Conservation (phyloP, 1,140 invertebrate species). For the Tetraneura akinire region DNA sequence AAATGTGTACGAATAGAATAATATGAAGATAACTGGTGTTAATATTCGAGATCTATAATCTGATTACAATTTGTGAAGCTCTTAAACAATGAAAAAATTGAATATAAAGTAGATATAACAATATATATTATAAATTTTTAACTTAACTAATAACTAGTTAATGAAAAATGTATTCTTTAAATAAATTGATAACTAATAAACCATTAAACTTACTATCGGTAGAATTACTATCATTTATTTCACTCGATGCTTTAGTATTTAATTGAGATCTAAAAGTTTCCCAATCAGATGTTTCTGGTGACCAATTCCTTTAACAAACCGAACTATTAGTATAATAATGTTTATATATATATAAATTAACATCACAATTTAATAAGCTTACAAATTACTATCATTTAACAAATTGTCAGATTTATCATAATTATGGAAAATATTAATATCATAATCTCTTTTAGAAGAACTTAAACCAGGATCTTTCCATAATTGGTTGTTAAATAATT, state of each 20-base stretch:
- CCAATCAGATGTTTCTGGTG: constrained; percentile 45
- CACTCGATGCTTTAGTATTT: constrained; percentile 35
- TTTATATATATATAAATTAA: too few species aligned
- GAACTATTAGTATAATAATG: too few species aligned
- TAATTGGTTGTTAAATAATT: constrained; percentile 15
- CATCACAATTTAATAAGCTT: background rate
- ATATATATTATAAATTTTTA: too few species aligned
- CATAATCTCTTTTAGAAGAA: constrained; percentile 6
- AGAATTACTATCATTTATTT: constrained; percentile 34
- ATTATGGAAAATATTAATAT: constrained; percentile 8
- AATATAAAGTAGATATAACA: too few species aligned
- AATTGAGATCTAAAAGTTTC: constrained; percentile 43
- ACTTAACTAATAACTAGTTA: too few species aligned
- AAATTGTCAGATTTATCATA: constrained; percentile 4
- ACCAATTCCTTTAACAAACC: constrained; percentile 31
- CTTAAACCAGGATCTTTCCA: constrained; percentile 1
- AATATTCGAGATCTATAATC: too few species aligned
- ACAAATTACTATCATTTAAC: background rate
- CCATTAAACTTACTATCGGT: background rate
- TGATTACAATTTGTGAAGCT: too few species aligned
- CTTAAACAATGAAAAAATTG: too few species aligned
- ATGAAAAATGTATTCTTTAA: too few species aligned
- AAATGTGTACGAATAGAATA: too few species aligned
- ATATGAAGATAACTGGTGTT: too few species aligned
- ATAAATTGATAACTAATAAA: background rate